Evolutionary conservation across 2,113 vertebrate genomes (phyloP).

Genomic region (Bambusicola thoracicus): DNA sequence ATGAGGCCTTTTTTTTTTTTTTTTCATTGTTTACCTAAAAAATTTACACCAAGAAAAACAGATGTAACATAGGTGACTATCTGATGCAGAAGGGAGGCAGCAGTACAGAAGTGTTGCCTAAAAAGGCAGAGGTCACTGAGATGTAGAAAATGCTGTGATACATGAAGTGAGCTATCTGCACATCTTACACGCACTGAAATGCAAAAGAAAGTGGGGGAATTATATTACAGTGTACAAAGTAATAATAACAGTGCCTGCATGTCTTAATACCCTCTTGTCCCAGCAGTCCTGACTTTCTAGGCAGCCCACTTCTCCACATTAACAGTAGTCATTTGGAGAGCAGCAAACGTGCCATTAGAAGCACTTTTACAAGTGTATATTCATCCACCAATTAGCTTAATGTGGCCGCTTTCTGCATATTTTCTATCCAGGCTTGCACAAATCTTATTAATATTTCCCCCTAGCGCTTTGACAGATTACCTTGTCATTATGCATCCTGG

Average conservation of each 20-base stretch:
- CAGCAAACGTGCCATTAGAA: slow-evolving; percentile 99
- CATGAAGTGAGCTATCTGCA: slow-evolving; percentile 7
- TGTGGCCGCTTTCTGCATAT: slow-evolving; percentile 96
- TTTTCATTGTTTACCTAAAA: slow-evolving; percentile 65
- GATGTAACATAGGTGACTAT: background rate
- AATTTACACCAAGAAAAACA: background rate
- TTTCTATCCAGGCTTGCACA: slow-evolving; percentile 92
- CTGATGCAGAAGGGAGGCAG: background rate
- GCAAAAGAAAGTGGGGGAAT: slow-evolving; percentile 64
- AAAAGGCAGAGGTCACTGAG: slow-evolving; percentile 1
- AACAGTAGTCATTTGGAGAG: slow-evolving; percentile 91
- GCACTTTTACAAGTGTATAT: slow-evolving; percentile 99
- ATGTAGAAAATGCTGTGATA: background rate
- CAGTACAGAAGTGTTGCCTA: background rate
- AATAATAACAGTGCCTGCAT: slow-evolving; percentile 81
- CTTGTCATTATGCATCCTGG: slow-evolving; percentile 99
- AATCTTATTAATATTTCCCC: slow-evolving; percentile 93
- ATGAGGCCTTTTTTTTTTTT: slow-evolving; percentile 58
- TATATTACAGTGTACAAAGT: slow-evolving; percentile 76
- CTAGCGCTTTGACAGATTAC: slow-evolving; percentile 99
- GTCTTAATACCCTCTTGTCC: slow-evolving; percentile 85
- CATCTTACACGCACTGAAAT: slow-evolving; percentile 45
- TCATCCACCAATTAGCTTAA: slow-evolving; percentile 99
- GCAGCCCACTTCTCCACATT: slow-evolving; percentile 92
- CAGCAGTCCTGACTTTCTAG: slow-evolving; percentile 87